Evolutionary conservation across 2,888 invertebrate genomes (phyloP), one percentile per base, ranked within the genome.

Genomic region (Conistra vaccinii): DNA sequence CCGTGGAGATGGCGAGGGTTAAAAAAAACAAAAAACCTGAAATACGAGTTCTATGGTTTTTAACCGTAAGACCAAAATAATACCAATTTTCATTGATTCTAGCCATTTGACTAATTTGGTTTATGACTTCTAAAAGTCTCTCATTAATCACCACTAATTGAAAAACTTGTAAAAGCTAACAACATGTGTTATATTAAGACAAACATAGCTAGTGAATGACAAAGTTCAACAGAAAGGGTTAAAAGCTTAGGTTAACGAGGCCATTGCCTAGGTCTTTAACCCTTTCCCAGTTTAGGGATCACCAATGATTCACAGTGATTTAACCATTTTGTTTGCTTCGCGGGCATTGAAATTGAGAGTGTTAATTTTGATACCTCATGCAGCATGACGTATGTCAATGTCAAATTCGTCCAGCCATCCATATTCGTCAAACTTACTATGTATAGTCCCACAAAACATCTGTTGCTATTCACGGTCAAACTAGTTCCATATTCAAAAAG

Each of bases 391-490:
- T 69, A 69, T 42, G 26, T 29, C 51, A 68, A 51, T 68, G 39
- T 39, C 35, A 68, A 26, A 39, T 1, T 17, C 20, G 6, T 39
- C 26, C 7, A 39, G 10, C 20, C 20, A 32, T 17, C n/a, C 42
- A 7, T 39, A 23, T 12, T 39, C 10, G 26, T 17, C 51, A 29
- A 70, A n/a, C 12, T 29, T 62, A 9, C 9, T 45, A n/a, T 35
- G 0, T 29, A 10, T 1, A 32, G 20, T 32, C 2, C 10, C 9
- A 14, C n/a, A 20, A 60, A 60, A 58, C 39, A 60, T 42, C 32
- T 55, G 51, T 17, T 17, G 32, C 45, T 23, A 48, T 62, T 79
- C 53, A 76, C 17, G 80, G 39, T 39, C 80, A 69, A 61, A 78
- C 45, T 29, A 45, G 35, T 65, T 29, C 23, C n/a, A 42, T 4